phyloP scores from a whole-genome alignment of 2,888 invertebrate genomes.

The Venusia cambrica region DNA sequence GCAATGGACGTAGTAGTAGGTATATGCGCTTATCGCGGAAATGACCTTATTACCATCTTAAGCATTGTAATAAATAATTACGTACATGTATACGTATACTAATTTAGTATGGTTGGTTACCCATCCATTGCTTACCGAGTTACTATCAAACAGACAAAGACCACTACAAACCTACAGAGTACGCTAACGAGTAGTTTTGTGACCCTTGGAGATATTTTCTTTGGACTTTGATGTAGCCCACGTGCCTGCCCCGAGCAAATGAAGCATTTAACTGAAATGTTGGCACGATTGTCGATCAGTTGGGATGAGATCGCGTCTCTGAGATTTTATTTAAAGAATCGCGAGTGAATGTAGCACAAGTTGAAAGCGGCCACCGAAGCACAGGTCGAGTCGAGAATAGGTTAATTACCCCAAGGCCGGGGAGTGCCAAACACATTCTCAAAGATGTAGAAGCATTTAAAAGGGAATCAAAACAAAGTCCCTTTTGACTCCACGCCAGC shows the following conservation, averaged over 20 bases:
- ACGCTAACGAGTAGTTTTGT: no score
- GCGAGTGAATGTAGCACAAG: slow-evolving; percentile 70
- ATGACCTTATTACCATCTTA: no score
- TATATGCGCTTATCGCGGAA: no score
- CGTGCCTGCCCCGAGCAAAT: slow-evolving; percentile 53
- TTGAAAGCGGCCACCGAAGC: slow-evolving; percentile 60
- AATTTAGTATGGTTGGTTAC: no score
- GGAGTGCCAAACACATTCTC: slow-evolving; percentile 44
- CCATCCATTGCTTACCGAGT: no score
- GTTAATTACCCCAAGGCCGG: slow-evolving; percentile 74
- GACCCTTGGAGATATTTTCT: slow-evolving; percentile 10
- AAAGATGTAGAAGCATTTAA: slow-evolving; percentile 30
- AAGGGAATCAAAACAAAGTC: slow-evolving; percentile 42
- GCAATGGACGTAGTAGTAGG: no score
- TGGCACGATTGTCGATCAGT: slow-evolving; percentile 54
- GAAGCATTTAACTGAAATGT: slow-evolving; percentile 56
- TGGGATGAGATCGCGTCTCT: slow-evolving; percentile 48
- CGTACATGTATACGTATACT: no score
- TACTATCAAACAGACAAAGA: no score
- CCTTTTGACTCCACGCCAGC: slow-evolving; percentile 44
- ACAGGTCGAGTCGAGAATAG: slow-evolving; percentile 59
- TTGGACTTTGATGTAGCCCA: slow-evolving; percentile 39
- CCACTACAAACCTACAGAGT: no score
- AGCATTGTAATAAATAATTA: no score
- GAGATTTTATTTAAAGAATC: slow-evolving; percentile 65